Base-by-base conservation (phyloP, 2,888 invertebrate species). In the Cacoxenus indagator region DNA sequence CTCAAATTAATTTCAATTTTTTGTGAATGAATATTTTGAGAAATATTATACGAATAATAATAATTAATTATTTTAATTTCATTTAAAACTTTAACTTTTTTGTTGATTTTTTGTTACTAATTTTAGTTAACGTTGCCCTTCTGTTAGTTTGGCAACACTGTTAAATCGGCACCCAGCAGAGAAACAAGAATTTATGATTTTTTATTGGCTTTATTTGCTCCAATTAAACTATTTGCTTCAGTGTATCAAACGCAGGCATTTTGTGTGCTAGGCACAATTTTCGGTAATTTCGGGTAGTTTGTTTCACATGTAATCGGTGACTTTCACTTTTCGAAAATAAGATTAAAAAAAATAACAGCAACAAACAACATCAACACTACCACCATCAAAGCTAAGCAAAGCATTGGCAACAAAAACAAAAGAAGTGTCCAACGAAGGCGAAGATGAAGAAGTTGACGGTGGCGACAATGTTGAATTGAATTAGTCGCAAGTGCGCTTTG, bases 311-410 rank as follows among this genome's bases (percentile, higher is more conserved):
- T 43, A 43, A 61, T 19, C 27, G 61, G 6, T 24, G 43, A 61
- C 61, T 61, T 61, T 61, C 61, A 61, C 61, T 61, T 61, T 61
- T 43, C 24, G 22, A 37, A 19, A 43, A 61, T 19, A 61, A 61
- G 45, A 62, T 62, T n/a, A 45, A 61, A 8, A 59, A 4, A 22
- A 45, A n/a, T 43, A 45, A 26, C 17, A 26, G 19, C 9, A 62
- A 62, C 24, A 43, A 62, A 62, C 45, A 43, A 43, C 61, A 24
- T 22, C 24, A 37, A 9, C 51, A n/a, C 19, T 1, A 19, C 9
- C 9, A 51, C 9, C 22, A 17, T n/a, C 37, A 22, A 43, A 22
- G 3, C 3, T 19, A 22, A 61, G 17, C 17, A n/a, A 24, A 62
- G 43, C 9, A 22, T 5, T 4, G 22, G 22, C 43, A 37, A 62